Conservation (phyloP, 2,888 invertebrate species). For the Rotaria sp. region DNA sequence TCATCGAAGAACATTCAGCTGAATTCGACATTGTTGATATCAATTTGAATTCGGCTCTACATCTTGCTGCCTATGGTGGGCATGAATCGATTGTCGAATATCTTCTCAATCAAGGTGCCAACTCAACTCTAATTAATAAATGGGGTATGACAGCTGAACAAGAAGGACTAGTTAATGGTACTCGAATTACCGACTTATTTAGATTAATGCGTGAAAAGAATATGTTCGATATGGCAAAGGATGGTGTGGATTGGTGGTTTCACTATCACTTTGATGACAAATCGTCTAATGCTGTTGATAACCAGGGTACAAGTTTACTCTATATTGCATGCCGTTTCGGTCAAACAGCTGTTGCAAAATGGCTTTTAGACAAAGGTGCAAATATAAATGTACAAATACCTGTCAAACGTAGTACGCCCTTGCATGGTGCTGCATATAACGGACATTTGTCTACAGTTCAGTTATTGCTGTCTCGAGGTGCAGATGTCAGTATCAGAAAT, state of each 20-base stretch:
- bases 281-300: neutral
- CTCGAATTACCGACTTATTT: neutral
- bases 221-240: neutral
- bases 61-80: neutral
- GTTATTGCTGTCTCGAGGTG: neutral
- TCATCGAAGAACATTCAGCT: neutral
- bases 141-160: neutral
- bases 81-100: neutral
- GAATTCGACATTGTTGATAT: neutral
- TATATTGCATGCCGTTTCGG: neutral
- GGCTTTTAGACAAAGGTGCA: neutral
- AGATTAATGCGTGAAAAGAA: neutral
- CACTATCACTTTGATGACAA: neutral
- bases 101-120: neutral
- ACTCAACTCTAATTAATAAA: neutral
- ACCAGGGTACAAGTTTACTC: neutral
- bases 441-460: neutral
- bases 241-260: neutral
- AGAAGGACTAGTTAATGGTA: neutral
- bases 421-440: neutral
- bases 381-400: neutral
- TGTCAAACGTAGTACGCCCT: neutral
- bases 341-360: neutral
- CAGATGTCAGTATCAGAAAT: neutral
- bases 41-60: neutral